A percentile compares a stretch with the other conserved stretches of the same genome.
phyloP scores from a whole-genome alignment of 2,113 vertebrate genomes.

The Otocyon megalotis region DNA sequence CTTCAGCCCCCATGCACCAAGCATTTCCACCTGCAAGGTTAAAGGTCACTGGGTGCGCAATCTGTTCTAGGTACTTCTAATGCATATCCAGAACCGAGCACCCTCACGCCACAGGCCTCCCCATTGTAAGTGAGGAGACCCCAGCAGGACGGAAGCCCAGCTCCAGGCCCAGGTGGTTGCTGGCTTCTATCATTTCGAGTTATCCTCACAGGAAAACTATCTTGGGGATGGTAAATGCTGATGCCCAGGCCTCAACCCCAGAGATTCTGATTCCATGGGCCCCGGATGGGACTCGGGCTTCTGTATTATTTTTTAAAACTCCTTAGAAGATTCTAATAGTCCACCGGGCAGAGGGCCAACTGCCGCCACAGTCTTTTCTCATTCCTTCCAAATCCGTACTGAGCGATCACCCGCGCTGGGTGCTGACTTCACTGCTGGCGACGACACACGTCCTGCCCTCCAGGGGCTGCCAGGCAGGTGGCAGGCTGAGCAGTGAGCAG shows the following conservation, averaged over 20 bases:
- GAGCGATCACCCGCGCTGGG: fast-evolving
- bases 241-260: neutral
- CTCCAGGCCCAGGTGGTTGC: neutral
- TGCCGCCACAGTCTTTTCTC: fast-evolving
- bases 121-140: neutral
- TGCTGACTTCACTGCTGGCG: no score
- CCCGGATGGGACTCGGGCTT: neutral
- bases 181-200: neutral
- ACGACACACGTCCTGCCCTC: neutral
- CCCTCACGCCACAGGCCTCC: fast-evolving
- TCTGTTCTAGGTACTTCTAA: neutral
- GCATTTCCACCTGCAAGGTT: neutral
- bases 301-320: neutral
- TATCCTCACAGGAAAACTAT: neutral
- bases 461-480: neutral
- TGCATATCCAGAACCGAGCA: neutral
- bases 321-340: no score
- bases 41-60: neutral
- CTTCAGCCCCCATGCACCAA: fast-evolving
- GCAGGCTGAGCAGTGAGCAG: neutral
- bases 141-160: neutral
- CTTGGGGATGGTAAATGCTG: neutral
- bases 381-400: neutral
- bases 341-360: neutral
- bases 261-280: neutral